Conservation (phyloP, 2,888 invertebrate genomes). For the Oscheius myriophilus region DNA sequence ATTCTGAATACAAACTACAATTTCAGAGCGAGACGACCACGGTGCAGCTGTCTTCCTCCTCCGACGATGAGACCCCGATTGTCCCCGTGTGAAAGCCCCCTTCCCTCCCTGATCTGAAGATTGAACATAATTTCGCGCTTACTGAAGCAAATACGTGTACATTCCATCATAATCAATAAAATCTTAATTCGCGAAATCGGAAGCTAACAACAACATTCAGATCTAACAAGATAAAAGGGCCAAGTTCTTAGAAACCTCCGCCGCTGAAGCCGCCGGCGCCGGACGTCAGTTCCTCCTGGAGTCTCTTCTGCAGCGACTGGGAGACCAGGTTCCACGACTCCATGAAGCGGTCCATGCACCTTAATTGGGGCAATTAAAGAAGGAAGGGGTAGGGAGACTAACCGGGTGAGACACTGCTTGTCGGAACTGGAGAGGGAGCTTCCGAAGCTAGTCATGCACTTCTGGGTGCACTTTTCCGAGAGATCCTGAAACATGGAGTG, state of each 20-base stretch:
- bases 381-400: conserved; percentile 33
- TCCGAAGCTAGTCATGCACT: conserved; percentile 67
- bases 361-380: conserved; percentile 6
- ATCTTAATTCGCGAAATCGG: background rate
- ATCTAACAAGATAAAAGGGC: background rate
- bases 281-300: conserved; percentile 46
- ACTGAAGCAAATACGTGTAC: conserved; percentile 14
- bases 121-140: conserved; percentile 17
- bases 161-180: conserved; percentile 5
- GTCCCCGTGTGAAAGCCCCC: background rate
- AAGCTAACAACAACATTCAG: conserved; percentile 20
- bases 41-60: conserved; percentile 11
- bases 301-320: conserved; percentile 78
- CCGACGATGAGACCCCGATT: conserved; percentile 1
- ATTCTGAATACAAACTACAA: background rate
- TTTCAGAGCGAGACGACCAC: conserved; percentile 25
- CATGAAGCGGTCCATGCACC: conserved; percentile 98
- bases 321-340: conserved; percentile 94
- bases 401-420: conserved; percentile 66
- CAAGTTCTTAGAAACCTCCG: conserved; percentile 23
- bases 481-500: conserved; percentile 55
- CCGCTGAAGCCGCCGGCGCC: conserved; percentile 35
- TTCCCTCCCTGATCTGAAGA: background rate
- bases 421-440: conserved; percentile 57
- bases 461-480: conserved; percentile 67